These are phyloP conservation scores for Nothura maculosa DNA, from an alignment of 2,797 vertebrate species.

Conservation along the genomic window DNA sequence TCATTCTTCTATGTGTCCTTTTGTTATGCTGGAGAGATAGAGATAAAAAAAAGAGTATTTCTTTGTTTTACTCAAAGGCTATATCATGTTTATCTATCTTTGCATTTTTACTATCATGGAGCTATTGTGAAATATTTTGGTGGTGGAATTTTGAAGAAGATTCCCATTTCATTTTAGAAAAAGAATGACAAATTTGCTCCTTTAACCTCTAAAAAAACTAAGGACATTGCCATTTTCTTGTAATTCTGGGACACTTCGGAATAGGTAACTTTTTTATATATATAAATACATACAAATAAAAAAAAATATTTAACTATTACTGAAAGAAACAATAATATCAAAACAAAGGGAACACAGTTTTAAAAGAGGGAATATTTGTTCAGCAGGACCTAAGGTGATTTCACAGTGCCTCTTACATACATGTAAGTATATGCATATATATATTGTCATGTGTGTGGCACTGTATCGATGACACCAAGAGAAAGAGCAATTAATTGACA, in stretches of 20 bases:
- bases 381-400: neutral
- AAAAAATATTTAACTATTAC: neutral
- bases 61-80: neutral
- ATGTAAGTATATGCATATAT: neutral
- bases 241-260: neutral
- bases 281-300: neutral
- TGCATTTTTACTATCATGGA: neutral
- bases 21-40: neutral
- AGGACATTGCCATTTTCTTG: neutral
- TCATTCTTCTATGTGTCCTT: neutral
- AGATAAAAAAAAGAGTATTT: neutral
- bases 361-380: neutral
- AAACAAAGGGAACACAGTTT: neutral
- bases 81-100: neutral
- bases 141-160: neutral
- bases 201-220: neutral
- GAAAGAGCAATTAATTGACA: too few relatives aligned
- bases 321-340: neutral
- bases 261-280: neutral
- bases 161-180: neutral
- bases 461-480: too few relatives aligned
- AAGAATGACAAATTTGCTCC: neutral
- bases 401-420: accelerated
- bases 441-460: too few relatives aligned
- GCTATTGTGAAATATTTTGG: neutral